These are phyloP conservation scores for Zosterops lateralis DNA, from an alignment of 2,113 vertebrate species.

Conservation along the genomic window DNA sequence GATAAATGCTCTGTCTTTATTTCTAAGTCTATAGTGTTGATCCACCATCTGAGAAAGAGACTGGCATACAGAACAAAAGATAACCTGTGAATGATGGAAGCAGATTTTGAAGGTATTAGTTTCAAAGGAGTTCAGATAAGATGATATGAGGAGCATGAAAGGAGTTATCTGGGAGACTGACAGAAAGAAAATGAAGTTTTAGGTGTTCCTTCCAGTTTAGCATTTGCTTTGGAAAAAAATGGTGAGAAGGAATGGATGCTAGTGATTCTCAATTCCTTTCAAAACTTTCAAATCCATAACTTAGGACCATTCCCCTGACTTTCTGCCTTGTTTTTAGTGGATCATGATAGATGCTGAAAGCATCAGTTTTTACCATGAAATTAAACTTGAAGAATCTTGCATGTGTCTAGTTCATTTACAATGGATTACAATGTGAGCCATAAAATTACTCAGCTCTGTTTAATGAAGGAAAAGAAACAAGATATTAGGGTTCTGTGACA, in stretches of 20 bases:
- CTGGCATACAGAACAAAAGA: not conserved
- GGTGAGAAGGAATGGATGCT: not conserved
- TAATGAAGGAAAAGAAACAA: not conserved
- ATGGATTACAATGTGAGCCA: not conserved
- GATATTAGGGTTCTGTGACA: accelerated
- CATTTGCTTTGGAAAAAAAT: not conserved
- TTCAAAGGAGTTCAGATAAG: not conserved
- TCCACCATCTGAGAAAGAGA: not conserved
- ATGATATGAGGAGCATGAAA: not conserved
- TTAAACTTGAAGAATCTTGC: not conserved
- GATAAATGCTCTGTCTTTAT: not conserved
- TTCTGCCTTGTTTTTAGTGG: not conserved
- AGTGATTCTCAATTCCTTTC: not conserved
- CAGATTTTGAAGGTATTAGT: not conserved
- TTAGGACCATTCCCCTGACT: not conserved
- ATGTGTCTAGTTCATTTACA: not conserved
- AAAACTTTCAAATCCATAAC: not conserved
- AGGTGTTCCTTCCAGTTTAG: not conserved
- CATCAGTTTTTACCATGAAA: not conserved
- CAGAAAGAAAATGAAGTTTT: not conserved
- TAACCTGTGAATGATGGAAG: not conserved
- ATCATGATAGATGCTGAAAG: not conserved
- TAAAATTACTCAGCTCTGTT: not conserved
- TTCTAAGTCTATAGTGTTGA: not conserved
- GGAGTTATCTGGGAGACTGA: not conserved